A percentile compares a stretch with the other conserved stretches of the same genome.
phyloP scores from a whole-genome alignment of 2,797 vertebrate genomes.

The Chloroceryle inda region DNA sequence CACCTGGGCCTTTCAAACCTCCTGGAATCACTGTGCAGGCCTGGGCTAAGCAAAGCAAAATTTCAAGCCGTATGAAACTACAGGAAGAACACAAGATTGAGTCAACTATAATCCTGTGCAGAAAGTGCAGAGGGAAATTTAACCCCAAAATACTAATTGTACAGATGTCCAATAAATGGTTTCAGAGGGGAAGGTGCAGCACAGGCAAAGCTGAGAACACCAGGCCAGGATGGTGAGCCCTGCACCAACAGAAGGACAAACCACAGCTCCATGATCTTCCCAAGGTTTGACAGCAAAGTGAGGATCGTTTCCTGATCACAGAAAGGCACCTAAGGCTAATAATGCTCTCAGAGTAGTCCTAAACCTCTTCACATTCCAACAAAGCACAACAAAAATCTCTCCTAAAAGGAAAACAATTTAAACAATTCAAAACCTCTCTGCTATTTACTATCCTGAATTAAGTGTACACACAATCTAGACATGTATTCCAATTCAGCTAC shows the following conservation, averaged over 20 bases:
- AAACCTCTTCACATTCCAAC: neutral
- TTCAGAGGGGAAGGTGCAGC: neutral
- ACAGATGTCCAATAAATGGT: neutral
- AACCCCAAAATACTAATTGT: neutral
- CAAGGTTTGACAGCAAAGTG: neutral
- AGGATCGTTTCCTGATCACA: neutral
- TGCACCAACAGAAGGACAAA: neutral
- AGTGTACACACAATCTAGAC: neutral
- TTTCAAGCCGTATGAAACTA: neutral
- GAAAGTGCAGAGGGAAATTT: accelerated
- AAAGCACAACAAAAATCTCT: neutral
- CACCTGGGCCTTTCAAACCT: neutral
- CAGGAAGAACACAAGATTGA: neutral
- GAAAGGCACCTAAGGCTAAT: neutral
- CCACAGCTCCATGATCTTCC: neutral
- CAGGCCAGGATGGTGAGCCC: neutral
- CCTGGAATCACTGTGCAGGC: neutral
- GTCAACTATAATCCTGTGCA: neutral
- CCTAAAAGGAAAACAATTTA: neutral
- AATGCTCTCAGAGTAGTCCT: neutral
- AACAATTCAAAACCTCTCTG: neutral
- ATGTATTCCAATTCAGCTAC: neutral
- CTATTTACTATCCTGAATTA: neutral
- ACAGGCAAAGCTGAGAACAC: neutral
- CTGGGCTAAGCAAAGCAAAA: neutral